Base-by-base conservation (phyloP, 2,888 invertebrate species). In the Nasonia oneida region DNA sequence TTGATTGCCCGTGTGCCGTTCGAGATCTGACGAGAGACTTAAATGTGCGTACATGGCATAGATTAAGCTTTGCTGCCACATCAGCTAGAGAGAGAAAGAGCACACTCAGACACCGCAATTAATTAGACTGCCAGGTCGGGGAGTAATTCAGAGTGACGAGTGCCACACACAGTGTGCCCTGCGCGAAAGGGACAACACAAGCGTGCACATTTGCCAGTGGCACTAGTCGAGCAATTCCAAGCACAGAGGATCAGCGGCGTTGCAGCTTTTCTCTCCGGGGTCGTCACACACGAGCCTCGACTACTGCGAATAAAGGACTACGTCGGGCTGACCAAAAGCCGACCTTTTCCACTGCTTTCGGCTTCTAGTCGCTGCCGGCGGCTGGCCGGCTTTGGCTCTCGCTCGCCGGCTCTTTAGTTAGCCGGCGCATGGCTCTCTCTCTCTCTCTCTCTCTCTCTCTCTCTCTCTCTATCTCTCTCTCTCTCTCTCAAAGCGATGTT, bases 251-350 rank as follows among this genome's bases (percentile, higher is more conserved):
- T 23, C 29, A 61, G 4, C 23, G 23, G 23, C n/a, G n/a, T 12
- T 14, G 33, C 64, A 33, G 64, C 64, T 33, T 67, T 53, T 8
- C 33, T 37, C 50, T 23, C 23, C 18, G 75, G 29, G 29, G 29
- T 42, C 18, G 50, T 53, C 47, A 23, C 42, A 78, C 67, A 47
- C 10, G 29, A 64, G 64, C 14, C 12, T 14, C 64, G 64, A 64
- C 29, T 64, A 29, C 29, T 29, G 29, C 29, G 64, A 23, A 64
- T 64, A 64, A 64, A 64, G 64, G 64, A 64, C n/a, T 37, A 64
- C 23, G 57, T 18, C 14, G 14, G 75, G 53, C 75, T 75, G 75
- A 75, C 75, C 57, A 29, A 57, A 76, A 76, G 76, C 76, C 29
- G 33, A 29, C 57, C 47, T 57, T 76, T 76, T 76, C 57, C 53